Evolutionary conservation across 2,113 vertebrate species (phyloP).

Genomic region (Chaetorhynchus papuensis): DNA sequence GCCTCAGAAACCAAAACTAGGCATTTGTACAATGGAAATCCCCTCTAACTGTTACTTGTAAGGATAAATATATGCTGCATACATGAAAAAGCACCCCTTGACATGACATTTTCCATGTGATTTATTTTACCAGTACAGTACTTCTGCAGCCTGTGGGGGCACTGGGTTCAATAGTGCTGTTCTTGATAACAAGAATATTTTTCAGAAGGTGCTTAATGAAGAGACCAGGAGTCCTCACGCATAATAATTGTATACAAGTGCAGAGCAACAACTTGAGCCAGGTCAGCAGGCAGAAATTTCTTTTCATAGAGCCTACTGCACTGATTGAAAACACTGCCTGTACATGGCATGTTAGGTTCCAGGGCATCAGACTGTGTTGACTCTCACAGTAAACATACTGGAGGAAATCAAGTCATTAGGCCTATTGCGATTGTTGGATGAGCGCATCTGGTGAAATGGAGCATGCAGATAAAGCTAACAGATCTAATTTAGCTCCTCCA

Average conservation of each 20-base stretch:
- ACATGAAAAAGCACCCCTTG: neutral
- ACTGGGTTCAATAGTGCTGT: neutral
- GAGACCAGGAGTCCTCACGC: neutral
- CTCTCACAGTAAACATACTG: neutral
- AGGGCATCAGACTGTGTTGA: neutral
- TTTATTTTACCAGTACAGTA: neutral
- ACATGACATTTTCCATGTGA: neutral
- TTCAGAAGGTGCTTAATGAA: neutral
- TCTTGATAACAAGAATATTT: neutral
- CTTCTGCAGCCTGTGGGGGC: neutral
- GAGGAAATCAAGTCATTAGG: neutral
- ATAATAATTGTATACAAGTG: neutral
- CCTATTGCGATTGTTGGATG: neutral
- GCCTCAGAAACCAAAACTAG: neutral
- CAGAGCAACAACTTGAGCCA: neutral
- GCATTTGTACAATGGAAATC: neutral
- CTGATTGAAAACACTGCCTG: neutral
- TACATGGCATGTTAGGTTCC: neutral
- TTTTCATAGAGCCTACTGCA: neutral
- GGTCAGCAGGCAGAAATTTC: neutral
- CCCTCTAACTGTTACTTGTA: neutral
- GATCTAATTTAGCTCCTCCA: neutral
- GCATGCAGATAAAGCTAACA: neutral
- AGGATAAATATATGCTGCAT: neutral
- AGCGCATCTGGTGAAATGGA: neutral